Evolutionary conservation across 37 sponge, comb jelly and placozoan genomes (phyloP).

Genomic region (Mnemiopsis leidyi): DNA sequence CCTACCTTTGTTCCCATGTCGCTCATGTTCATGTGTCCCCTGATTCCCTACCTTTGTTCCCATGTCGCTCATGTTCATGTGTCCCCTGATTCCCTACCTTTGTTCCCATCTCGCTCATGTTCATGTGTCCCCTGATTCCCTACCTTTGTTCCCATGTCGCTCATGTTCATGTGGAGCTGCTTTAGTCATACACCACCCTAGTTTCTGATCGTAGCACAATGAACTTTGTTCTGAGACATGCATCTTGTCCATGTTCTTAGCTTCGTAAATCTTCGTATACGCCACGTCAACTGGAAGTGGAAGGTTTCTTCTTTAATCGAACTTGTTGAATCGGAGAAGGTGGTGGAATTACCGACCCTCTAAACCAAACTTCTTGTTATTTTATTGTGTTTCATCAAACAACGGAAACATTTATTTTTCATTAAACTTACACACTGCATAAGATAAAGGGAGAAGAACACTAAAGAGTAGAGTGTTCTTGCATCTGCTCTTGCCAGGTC

Average conservation of each 20-base stretch:
- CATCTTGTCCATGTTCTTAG: background rate
- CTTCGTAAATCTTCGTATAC: background rate
- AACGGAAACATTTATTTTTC: background rate
- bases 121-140: too few relatives aligned
- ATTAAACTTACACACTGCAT: background rate
- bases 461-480: background rate
- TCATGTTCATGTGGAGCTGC: background rate
- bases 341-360: too few relatives aligned
- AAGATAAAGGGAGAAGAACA: background rate
- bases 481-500: background rate
- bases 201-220: slow-evolving; percentile 2
- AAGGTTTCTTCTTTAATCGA: too few relatives aligned
- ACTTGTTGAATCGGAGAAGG: too few relatives aligned
- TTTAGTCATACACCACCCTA: slow-evolving; percentile 41
- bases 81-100: too few relatives aligned
- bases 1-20: too few relatives aligned
- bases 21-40: too few relatives aligned
- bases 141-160: background rate
- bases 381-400: background rate
- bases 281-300: slow-evolving; percentile 60
- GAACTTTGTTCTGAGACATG: background rate
- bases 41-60: too few relatives aligned
- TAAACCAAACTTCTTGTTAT: too few relatives aligned
- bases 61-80: too few relatives aligned
- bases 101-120: too few relatives aligned